These are phyloP conservation scores for Leucosticte australis DNA, from an alignment of 2,113 vertebrate species.

Conservation along the genomic window DNA sequence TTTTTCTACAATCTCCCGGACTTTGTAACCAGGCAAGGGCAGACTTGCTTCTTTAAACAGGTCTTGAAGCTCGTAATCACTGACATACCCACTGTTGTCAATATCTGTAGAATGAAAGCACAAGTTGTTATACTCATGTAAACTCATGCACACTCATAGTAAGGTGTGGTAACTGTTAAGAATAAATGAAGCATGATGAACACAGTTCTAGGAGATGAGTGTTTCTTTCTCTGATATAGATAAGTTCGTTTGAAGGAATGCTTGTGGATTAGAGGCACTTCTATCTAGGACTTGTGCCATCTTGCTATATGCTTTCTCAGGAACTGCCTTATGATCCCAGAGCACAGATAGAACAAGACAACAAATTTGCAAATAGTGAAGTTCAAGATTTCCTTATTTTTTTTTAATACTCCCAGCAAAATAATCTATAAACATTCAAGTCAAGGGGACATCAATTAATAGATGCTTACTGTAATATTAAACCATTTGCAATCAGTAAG, in stretches of 20 bases:
- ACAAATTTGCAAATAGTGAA: not conserved
- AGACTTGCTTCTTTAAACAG: slow-evolving; percentile 94
- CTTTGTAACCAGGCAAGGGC: slow-evolving; percentile 90
- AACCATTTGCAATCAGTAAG: not conserved
- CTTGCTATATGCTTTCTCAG: not conserved
- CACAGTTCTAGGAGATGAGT: not conserved
- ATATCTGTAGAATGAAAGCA: slow-evolving; percentile 79
- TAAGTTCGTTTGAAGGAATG: not conserved
- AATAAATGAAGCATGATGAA: not conserved
- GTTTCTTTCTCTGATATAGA: not conserved
- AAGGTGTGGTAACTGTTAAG: not conserved
- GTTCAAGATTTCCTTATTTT: not conserved
- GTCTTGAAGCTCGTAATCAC: slow-evolving; percentile 95
- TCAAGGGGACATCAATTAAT: not conserved
- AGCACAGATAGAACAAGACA: not conserved
- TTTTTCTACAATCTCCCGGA: slow-evolving; percentile 91
- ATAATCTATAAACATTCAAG: not conserved
- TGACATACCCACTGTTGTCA: slow-evolving; percentile 94
- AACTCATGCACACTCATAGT: not conserved
- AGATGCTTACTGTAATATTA: not conserved
- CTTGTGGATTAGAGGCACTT: not conserved
- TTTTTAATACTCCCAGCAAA: not conserved
- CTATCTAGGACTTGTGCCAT: not conserved
- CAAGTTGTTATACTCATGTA: not conserved
- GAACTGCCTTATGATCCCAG: not conserved